Percentiles rank a stretch among this genome's conserved stretches.
Conservation (phyloP, 2,113 vertebrate species). For the Psilopsiagon aymara region DNA sequence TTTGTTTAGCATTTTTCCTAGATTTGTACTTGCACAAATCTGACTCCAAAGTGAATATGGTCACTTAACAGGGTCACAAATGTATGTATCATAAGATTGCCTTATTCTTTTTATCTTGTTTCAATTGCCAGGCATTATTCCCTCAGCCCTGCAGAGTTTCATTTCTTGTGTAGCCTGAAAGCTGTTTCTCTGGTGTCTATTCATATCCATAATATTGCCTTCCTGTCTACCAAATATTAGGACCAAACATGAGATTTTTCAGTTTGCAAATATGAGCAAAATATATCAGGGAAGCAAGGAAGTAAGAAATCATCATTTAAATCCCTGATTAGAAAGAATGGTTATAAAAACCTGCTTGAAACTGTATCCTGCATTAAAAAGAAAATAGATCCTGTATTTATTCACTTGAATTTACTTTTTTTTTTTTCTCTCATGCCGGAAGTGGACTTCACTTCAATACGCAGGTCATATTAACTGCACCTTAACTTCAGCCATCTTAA, state of each 20-base stretch:
- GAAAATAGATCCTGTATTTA: neutral
- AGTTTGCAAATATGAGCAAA: neutral
- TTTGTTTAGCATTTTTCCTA: conserved; percentile 14
- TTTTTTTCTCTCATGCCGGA: neutral
- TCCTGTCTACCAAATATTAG: neutral
- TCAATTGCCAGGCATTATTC: neutral
- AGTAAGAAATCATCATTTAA: neutral
- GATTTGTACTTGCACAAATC: neutral
- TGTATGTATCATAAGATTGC: neutral
- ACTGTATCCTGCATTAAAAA: neutral
- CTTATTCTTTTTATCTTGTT: neutral
- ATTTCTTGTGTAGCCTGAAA: neutral
- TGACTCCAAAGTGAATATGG: neutral
- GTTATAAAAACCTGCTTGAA: neutral
- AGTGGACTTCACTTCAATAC: neutral
- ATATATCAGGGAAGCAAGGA: neutral
- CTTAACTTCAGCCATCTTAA: neutral
- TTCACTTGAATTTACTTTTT: neutral
- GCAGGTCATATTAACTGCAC: neutral
- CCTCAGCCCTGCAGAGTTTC: neutral
- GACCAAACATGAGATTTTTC: neutral
- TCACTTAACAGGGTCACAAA: neutral
- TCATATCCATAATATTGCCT: neutral
- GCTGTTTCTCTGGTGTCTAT: neutral
- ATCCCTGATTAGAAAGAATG: neutral